phyloP scores from a whole-genome alignment of 2,797 vertebrate species.

The Ctenopoma multispine region DNA sequence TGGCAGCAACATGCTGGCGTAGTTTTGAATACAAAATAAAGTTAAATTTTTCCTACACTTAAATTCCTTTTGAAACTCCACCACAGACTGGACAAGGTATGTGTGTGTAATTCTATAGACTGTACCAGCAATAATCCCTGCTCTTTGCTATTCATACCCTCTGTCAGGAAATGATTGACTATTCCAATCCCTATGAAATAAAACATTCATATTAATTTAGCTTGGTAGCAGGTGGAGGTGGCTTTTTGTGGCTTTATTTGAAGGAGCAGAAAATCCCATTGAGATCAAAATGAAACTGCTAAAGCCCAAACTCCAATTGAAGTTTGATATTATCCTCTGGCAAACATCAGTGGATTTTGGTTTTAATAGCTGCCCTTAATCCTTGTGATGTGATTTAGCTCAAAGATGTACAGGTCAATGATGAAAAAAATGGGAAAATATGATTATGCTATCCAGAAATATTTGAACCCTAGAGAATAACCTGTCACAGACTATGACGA shows the following conservation, averaged over 20 bases:
- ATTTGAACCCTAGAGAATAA: slow-evolving; percentile 73
- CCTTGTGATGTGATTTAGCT: slow-evolving; percentile 87
- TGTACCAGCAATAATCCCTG: slow-evolving; percentile 63
- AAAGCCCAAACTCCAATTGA: slow-evolving; percentile 88
- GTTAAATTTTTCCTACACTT: no score
- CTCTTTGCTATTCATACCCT: slow-evolving; percentile 64
- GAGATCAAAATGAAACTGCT: slow-evolving; percentile 82
- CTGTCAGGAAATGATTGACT: slow-evolving; percentile 68
- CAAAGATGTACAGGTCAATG: slow-evolving; percentile 81
- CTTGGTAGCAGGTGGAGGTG: slow-evolving; percentile 65
- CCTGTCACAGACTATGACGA: slow-evolving; percentile 56
- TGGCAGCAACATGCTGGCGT: no score
- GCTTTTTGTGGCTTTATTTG: slow-evolving; percentile 72
- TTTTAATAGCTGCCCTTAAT: slow-evolving; percentile 93
- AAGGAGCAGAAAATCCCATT: slow-evolving; percentile 83
- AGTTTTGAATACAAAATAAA: neutral
- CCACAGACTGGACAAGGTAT: neutral
- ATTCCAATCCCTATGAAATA: slow-evolving; percentile 71
- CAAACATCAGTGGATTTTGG: slow-evolving; percentile 92
- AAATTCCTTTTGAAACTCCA: neutral
- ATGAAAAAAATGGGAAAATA: slow-evolving; percentile 84
- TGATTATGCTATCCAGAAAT: slow-evolving; percentile 82
- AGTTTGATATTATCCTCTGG: slow-evolving; percentile 87
- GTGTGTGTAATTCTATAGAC: slow-evolving; percentile 45
- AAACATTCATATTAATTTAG: slow-evolving; percentile 76